Base-by-base conservation (phyloP, 2,888 invertebrate species). In the Nomada flava region DNA sequence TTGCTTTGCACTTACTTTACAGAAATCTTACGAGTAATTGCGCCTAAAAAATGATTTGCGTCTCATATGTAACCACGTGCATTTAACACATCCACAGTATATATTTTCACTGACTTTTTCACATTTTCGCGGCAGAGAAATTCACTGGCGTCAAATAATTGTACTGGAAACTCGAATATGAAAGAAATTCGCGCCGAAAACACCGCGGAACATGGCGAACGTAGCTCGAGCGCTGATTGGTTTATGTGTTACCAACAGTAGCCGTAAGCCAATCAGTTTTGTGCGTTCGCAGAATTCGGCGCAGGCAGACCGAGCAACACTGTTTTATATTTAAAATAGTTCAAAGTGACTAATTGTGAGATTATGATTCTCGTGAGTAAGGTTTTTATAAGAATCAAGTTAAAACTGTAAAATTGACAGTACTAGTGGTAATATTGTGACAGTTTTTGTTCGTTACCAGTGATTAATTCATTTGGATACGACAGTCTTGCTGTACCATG, bases 191-290 rank as follows among this genome's bases (percentile, higher is more conserved):
- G 44, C 18, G 20, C 2, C 13, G 15, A 29, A 2, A 36, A 26
- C 3, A 11, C 18, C 13, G 11, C 13, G 7, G n/a, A 65, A 79
- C 2, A 69, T 69, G 47, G 65, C 64, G 23, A 26, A 29, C 26
- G 20, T 1, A 42, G 3, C 5, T 2, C 1, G 15, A 15, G 10
- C 36, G 18, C 55, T 29, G 60, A 79, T 79, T 79, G 71, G 79
- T 42, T 10, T 7, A 5, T 13, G 26, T 1, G 1, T 60, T 78
- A 59, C 60, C 76, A 18, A 23, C 53, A 18, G 59, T 18, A 71
- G 53, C 18, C 10, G 5, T 2, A 0, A 20, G 26, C 79, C 79
- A 79, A 77, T 60, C 71, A 20, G 0, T 42, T 77, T 20, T 15
- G 29, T 53, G 10, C 52, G 18, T 20, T 53, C 10, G 2, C 15